Evolutionary conservation across 2,888 invertebrate genomes (phyloP), one percentile per base, ranked within the genome.

Genomic region (Liodrosophila aerea): DNA sequence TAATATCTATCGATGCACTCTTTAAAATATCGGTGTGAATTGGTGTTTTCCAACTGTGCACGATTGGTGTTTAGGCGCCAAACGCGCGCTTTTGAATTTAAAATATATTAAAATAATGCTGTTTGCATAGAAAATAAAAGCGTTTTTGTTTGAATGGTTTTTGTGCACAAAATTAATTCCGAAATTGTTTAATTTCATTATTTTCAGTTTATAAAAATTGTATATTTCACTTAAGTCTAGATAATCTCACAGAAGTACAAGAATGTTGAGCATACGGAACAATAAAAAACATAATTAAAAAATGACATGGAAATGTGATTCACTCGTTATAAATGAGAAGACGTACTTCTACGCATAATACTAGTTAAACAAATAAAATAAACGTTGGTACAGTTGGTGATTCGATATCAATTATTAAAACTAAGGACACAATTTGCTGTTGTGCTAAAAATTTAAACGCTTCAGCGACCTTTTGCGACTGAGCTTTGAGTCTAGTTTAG

Each of bases 161-260:
- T n/a, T n/a, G n/a, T n/a, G n/a, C n/a, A n/a, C n/a, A n/a, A n/a
- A n/a, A n/a, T n/a, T n/a, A n/a, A n/a, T n/a, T n/a, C n/a, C n/a
- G n/a, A n/a, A n/a, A n/a, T n/a, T n/a, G n/a, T n/a, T n/a, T n/a
- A n/a, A n/a, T n/a, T n/a, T n/a, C n/a, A n/a, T n/a, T n/a, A n/a
- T n/a, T n/a, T n/a, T n/a, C n/a, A n/a, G n/a, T n/a, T n/a, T 22
- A 22, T 22, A 54, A 46, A 54, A 46, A 56, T 45, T 1, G 18
- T 63, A 54, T 54, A 52, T 57, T 53, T 51, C 7, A 15, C 66
- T 64, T 77, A 64, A 2, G 5, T 33, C 43, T 73, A 65, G 53
- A 71, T 78, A 85, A 78, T 78, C 78, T 78, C 78, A 73, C 63
- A 66, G 75, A 78, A 78, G 78, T 74, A 85, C 64, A 70, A 71